These are phyloP conservation scores for Podabrus alpinus DNA, from an alignment of 2,888 invertebrate genomes.

Conservation along the genomic window DNA sequence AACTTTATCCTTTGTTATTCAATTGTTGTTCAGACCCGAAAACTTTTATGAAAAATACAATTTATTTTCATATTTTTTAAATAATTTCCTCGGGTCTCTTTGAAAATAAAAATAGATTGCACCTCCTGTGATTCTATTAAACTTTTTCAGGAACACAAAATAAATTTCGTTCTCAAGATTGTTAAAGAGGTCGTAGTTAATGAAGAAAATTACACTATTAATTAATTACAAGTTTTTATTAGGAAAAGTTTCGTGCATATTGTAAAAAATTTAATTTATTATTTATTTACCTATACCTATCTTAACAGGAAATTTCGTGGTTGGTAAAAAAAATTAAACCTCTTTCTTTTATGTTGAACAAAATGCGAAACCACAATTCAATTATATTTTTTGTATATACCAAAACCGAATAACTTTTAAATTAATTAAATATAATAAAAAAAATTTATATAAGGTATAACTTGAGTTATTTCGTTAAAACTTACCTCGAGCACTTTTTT, in stretches of 20 bases:
- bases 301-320: neutral
- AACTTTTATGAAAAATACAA: too few relatives aligned
- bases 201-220: neutral
- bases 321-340: neutral
- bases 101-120: too few relatives aligned
- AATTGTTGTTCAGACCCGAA: too few relatives aligned
- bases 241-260: neutral
- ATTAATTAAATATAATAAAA: neutral
- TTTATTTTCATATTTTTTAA: too few relatives aligned
- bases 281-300: neutral
- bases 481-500: constrained; percentile 72
- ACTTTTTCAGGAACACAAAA: neutral
- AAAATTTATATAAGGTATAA: neutral
- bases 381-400: neutral
- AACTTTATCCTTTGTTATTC: too few relatives aligned
- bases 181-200: neutral
- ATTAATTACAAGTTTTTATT: neutral
- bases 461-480: constrained; percentile 9
- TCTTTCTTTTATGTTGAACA: neutral
- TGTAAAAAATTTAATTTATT: neutral
- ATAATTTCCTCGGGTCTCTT: too few relatives aligned
- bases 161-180: neutral
- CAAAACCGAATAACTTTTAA: neutral
- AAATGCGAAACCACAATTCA: neutral
- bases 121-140: neutral